Evolutionary conservation across 53 echinoderm and acorn worm species (phyloP).

Genomic region (Patiria pectinifera): DNA sequence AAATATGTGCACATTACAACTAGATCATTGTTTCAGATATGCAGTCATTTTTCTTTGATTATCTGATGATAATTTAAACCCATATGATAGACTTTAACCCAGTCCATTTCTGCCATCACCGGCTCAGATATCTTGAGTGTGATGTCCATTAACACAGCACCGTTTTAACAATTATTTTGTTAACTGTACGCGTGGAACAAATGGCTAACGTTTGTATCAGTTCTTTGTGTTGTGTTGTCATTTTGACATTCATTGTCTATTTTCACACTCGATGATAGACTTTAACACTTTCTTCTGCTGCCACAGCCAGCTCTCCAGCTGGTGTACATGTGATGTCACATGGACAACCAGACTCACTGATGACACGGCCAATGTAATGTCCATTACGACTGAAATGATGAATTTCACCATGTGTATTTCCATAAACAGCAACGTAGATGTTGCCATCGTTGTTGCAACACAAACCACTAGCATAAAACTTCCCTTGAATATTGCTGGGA

Average conservation of each 20-base stretch:
- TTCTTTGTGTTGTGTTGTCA: too few relatives aligned
- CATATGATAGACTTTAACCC: background rate
- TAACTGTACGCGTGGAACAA: too few relatives aligned
- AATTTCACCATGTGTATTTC: background rate
- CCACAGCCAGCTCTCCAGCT: conserved; percentile 20
- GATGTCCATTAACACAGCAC: too few relatives aligned
- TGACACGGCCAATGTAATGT: background rate
- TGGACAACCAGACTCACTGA: background rate
- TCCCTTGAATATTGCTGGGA: background rate
- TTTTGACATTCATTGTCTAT: too few relatives aligned
- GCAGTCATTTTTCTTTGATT: too few relatives aligned
- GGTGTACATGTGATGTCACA: background rate
- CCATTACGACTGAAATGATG: conserved; percentile 12
- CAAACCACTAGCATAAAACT: background rate
- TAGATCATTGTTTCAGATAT: too few relatives aligned
- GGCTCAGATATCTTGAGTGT: too few relatives aligned
- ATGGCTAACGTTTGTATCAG: too few relatives aligned
- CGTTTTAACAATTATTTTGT: background rate
- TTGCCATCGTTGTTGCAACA: conserved; percentile 9
- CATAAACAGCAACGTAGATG: background rate
- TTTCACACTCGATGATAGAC: too few relatives aligned
- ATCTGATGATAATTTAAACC: background rate
- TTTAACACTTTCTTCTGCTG: too few relatives aligned
- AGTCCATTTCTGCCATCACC: too few relatives aligned
- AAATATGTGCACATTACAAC: too few relatives aligned